phyloP scores from a whole-genome alignment of 2,888 invertebrate genomes.

The Phlogophora meticulosa region DNA sequence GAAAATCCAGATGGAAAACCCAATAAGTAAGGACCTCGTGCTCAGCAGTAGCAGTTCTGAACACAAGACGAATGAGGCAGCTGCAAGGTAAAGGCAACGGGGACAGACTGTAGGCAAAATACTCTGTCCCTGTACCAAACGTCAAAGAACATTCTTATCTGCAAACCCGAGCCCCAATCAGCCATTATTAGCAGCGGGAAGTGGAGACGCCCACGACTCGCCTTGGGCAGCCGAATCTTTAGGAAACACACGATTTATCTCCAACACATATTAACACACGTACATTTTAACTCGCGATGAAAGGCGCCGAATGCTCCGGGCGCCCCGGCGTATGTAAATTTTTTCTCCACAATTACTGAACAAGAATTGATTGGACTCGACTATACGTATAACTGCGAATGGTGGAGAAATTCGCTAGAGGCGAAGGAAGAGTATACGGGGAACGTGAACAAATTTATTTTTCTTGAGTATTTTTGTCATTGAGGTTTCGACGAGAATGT shows the following conservation, averaged over 20 bases:
- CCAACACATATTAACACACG: slow-evolving; percentile 64
- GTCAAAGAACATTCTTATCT: slow-evolving; percentile 46
- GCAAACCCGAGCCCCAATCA: slow-evolving; percentile 29
- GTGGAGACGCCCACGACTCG: slow-evolving; percentile 68
- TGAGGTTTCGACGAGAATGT: slow-evolving; percentile 27
- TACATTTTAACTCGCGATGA: slow-evolving; percentile 69
- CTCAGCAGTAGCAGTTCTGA: no score
- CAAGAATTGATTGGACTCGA: slow-evolving; percentile 63
- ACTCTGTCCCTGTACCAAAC: background rate
- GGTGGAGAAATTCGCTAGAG: slow-evolving; percentile 56
- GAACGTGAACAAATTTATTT: slow-evolving; percentile 23
- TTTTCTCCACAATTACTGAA: slow-evolving; percentile 65
- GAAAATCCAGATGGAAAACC: no score
- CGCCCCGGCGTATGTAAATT: slow-evolving; percentile 69
- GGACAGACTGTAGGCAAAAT: slow-evolving; percentile 43
- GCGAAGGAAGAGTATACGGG: slow-evolving; percentile 43
- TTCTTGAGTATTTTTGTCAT: slow-evolving; percentile 30
- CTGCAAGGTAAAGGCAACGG: no score
- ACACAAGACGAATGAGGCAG: no score
- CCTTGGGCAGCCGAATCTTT: slow-evolving; percentile 74
- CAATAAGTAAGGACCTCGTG: no score
- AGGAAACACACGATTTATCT: slow-evolving; percentile 76
- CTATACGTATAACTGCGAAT: slow-evolving; percentile 40
- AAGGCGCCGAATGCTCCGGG: slow-evolving; percentile 70
- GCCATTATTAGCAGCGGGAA: slow-evolving; percentile 60